These are phyloP conservation scores for Anguilla rostrata DNA, from an alignment of 2,113 vertebrate species.

Conservation along the genomic window DNA sequence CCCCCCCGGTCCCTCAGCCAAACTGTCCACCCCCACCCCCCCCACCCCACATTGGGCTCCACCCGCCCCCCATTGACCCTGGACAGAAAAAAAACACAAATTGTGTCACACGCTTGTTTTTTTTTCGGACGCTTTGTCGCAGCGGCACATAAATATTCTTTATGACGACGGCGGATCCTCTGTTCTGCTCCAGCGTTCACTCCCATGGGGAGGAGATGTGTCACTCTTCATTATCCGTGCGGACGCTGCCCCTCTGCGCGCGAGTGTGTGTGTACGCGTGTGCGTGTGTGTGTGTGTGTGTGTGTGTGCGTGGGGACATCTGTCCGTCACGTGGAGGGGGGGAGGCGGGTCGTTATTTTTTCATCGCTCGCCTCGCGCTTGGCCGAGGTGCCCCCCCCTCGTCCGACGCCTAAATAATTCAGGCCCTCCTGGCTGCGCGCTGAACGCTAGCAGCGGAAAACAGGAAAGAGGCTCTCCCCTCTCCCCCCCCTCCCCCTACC, in stretches of 20 bases:
- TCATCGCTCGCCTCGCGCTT: slow-evolving; percentile 27
- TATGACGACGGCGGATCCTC: not conserved
- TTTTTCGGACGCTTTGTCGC: not conserved
- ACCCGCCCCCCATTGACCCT: too few relatives aligned
- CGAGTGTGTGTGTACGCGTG: too few relatives aligned
- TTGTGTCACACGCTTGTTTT: not conserved
- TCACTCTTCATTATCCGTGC: not conserved
- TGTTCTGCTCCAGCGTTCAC: not conserved
- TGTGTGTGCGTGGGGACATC: not conserved
- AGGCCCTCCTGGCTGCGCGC: slow-evolving; percentile 35
- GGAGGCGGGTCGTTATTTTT: slow-evolving; percentile 38
- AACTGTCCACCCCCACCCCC: too few relatives aligned
- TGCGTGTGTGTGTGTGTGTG: not conserved
- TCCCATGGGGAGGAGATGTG: not conserved
- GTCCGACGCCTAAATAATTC: slow-evolving; percentile 64
- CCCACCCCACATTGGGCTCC: not conserved
- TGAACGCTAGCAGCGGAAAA: slow-evolving; percentile 4
- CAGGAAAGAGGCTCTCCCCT: not conserved
- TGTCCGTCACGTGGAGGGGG: slow-evolving; percentile 11
- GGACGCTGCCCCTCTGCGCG: not conserved
- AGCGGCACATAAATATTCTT: not conserved
- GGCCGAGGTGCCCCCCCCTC: slow-evolving; percentile 31
- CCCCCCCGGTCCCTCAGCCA: not conserved
- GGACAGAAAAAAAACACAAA: not conserved
- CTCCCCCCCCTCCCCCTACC: too few relatives aligned